Conservation (phyloP, 2,113 vertebrate species). For the Xyliphius kryptos region DNA sequence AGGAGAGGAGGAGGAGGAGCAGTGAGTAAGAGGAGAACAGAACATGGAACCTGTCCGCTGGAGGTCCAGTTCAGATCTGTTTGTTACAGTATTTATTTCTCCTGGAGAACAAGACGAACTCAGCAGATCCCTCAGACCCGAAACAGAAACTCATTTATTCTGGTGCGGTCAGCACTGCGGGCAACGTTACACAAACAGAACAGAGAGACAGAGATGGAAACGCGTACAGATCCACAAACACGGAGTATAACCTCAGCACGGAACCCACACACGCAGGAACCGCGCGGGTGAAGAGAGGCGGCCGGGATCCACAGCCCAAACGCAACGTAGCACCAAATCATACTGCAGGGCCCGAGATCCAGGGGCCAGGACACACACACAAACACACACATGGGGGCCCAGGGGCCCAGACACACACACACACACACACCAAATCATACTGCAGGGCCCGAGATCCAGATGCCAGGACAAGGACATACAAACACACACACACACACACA, state of each 20-base stretch:
- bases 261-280: constrained; percentile 35
- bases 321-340: constrained; percentile 57
- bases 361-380: constrained; percentile 15
- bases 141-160: too few relatives aligned
- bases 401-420: constrained; percentile 13
- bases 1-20: neutral
- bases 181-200: too few relatives aligned
- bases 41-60: constrained; percentile 51
- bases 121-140: too few relatives aligned
- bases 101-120: too few relatives aligned
- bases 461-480: too few relatives aligned
- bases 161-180: too few relatives aligned
- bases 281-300: constrained; percentile 54
- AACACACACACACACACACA: too few relatives aligned
- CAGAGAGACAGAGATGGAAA: too few relatives aligned
- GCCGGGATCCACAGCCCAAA: constrained; percentile 57
- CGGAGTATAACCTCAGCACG: too few relatives aligned
- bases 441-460: too few relatives aligned
- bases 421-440: neutral
- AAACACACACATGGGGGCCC: constrained; percentile 12
- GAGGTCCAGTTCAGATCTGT: constrained; percentile 43
- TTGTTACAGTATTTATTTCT: too few relatives aligned
- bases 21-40: constrained; percentile 2
- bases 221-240: too few relatives aligned
- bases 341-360: constrained; percentile 21